phyloP scores from a whole-genome alignment of 2,888 invertebrate genomes.

The Cataglyphis cursor region DNA sequence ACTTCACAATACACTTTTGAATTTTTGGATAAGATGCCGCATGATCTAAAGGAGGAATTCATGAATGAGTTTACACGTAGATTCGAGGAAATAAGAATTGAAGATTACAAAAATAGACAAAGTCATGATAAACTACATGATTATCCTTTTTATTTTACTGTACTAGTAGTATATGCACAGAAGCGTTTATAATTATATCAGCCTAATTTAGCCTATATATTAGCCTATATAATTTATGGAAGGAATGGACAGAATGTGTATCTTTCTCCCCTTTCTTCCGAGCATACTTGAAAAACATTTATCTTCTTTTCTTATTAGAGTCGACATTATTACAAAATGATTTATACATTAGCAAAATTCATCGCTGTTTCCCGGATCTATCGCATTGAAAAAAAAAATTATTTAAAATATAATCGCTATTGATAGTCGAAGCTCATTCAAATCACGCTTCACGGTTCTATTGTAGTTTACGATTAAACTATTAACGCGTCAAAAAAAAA shows the following conservation, averaged over 20 bases:
- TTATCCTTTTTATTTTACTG: not conserved
- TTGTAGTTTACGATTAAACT: slow-evolving; percentile 14
- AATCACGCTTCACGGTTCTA: not conserved
- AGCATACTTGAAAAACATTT: too few species aligned
- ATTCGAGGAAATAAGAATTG: not conserved
- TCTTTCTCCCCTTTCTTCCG: too few species aligned
- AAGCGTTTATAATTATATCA: not conserved
- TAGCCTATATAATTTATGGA: not conserved
- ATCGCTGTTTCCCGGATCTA: too few species aligned
- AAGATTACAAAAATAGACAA: not conserved
- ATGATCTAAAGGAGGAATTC: not conserved
- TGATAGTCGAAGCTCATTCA: too few species aligned
- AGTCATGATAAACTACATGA: not conserved
- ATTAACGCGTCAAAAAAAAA: not conserved
- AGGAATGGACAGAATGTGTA: not conserved
- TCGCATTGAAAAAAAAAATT: too few species aligned
- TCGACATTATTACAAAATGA: too few species aligned
- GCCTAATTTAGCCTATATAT: not conserved
- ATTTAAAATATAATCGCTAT: too few species aligned
- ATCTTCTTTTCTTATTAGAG: too few species aligned
- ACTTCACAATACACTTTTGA: not conserved
- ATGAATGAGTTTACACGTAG: not conserved
- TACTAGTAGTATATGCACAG: not conserved
- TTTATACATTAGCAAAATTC: too few species aligned
- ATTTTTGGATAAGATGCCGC: not conserved